Evolutionary conservation across 2,888 invertebrate species (phyloP), one percentile per base, ranked within the genome.

Genomic region (Hedychridium roseum): DNA sequence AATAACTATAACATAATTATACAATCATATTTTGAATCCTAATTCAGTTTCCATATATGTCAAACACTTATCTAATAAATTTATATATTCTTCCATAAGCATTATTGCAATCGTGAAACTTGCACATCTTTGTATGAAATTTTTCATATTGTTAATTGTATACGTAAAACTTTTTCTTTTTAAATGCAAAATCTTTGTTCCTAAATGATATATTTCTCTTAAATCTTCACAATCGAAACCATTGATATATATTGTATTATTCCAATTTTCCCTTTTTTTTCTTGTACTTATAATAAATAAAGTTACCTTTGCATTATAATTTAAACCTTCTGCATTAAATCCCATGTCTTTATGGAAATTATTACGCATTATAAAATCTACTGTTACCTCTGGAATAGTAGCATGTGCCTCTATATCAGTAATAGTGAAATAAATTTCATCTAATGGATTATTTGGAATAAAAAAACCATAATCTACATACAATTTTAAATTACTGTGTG

Each of bases 391-490:
- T 15, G 80, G 67, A 27, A 73, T 38, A 27, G 70, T 67, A 1
- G 83, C 68, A 59, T 81, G 82, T 28, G 71, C 57, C 54, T 82
- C 73, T 26, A 90, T 74, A 64, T 84, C 83, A 27, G 81, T 79
- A 66, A 86, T 81, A 21, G 79, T 73, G 65, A 92, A 84, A 40
- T 82, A 79, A 39, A 91, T 83, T 72, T 80, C 84, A 76, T 91
- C 90, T 62, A 89, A 80, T 21, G 83, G 81, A 81, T 92, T 93
- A 3, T 80, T 70, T 0, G 86, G 83, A 51, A 89, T 76, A 64
- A 86, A 87, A 77, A 96, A 96, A 0, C 96, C 96, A 81, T 96
- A 96, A 68, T 96, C 92, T 0, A 88, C 81, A 21, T 91, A 85
- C n/a, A 96, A 80, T 74, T 89, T 90, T 0, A 85, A 76, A 80